Base-by-base conservation (phyloP, 2,797 vertebrate genomes). In the Karalla daura region DNA sequence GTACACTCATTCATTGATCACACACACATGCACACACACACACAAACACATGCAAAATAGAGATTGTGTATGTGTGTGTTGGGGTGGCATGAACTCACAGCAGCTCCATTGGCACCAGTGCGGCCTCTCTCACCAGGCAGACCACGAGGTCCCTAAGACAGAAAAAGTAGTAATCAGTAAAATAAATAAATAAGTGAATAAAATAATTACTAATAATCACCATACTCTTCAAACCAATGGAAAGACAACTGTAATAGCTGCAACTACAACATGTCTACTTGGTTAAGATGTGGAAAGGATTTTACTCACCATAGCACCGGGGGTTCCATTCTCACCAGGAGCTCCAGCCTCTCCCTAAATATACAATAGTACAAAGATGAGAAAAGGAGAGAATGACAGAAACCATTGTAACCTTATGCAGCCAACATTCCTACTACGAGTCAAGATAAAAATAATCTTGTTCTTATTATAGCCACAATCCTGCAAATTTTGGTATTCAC, bases 91-190 rank as follows among this genome's bases (percentile, higher is more conserved):
- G 17, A 70, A 96, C 98, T 98, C 89, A 99, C 98, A 94, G 97
- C 96, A n/a, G 96, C 86, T 33, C 98, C 98, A 35, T 86, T 2
- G n/a, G 96, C 59, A 70, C 98, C 98, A 24, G 94, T 66, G 6
- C 96, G 97, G 63, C 98, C 98, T 96, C 97, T 95, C 94, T 99
- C 98, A 0, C 98, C 98, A n/a, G 96, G 94, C 84, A 97, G 89
- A 92, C 98, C 98, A 81, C 97, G 97, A 59, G 96, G 95, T 76
- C 98, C 98, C 98, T 99, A 68, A 9, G 5, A 62, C 55, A 52
- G 28, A 87, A 10, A 69, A 30, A 59, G n/a, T 61, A 7, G 30
- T 11, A 5, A 1, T 49, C 21, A 44, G 14, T 70, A 5, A 67
- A 18, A n/a, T n/a, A n/a, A n/a, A n/a, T n/a, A n/a, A n/a, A n/a